phyloP scores from a whole-genome alignment of 1,140 invertebrate species.

The Drosophila biarmipes region DNA sequence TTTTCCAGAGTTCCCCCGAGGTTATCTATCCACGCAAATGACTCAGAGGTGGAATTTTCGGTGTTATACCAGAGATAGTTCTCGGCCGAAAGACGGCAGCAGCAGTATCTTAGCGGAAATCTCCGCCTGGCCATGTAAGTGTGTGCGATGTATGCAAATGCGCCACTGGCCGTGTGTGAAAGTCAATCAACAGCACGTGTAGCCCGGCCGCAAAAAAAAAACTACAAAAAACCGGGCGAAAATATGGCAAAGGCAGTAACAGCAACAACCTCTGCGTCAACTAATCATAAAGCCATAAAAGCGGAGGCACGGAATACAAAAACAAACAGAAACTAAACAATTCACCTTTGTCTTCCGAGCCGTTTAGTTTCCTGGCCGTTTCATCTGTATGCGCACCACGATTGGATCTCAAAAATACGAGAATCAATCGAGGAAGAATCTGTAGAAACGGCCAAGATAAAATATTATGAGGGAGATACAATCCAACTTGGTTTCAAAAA shows the following conservation, averaged over 20 bases:
- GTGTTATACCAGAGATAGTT: constrained; percentile 1
- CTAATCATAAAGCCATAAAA: constrained; percentile 59
- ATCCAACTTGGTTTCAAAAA: neutral
- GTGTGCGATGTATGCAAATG: constrained; percentile 43
- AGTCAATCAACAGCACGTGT: constrained; percentile 82
- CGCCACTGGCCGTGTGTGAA: constrained; percentile 66
- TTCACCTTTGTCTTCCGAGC: constrained; percentile 30
- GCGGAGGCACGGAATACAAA: constrained; percentile 31
- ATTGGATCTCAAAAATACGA: constrained; percentile 26
- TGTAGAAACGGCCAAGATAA: neutral
- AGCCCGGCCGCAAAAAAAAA: constrained; percentile 48
- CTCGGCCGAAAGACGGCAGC: constrained; percentile 8
- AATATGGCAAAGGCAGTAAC: constrained; percentile 18
- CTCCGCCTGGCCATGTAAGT: constrained; percentile 5
- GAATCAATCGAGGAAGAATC: constrained; percentile 6
- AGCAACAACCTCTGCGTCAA: constrained; percentile 34
- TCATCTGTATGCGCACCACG: constrained; percentile 11
- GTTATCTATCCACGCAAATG: constrained; percentile 12
- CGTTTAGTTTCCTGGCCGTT: constrained; percentile 4
- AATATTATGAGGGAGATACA: neutral
- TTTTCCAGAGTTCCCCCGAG: neutral
- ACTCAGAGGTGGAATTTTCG: constrained; percentile 5
- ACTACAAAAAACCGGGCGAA: constrained; percentile 17
- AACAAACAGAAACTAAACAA: constrained; percentile 49
- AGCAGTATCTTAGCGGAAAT: constrained; percentile 28